Percentiles rank a stretch among this genome's conserved stretches.
These are phyloP conservation scores for Mobula hypostoma DNA, from an alignment of 2,113 vertebrate genomes.

Conservation along the genomic window DNA sequence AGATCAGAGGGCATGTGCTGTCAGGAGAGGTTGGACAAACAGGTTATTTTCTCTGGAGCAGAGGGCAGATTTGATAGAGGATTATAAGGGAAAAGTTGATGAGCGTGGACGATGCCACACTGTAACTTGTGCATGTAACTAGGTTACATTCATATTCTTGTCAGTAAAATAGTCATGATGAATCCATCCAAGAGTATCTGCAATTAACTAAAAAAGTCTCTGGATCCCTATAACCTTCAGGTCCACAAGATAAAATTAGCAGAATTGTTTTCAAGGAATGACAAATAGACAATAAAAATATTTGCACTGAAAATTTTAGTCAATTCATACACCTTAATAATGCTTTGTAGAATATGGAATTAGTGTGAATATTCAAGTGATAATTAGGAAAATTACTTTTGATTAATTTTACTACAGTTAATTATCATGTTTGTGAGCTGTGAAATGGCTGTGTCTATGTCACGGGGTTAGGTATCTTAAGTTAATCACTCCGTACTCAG, in stretches of 20 bases:
- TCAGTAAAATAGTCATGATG: not conserved
- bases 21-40: no score
- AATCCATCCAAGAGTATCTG: not conserved
- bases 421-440: not conserved
- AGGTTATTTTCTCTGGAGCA: no score
- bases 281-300: not conserved
- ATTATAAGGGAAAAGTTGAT: no score
- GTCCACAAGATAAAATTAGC: not conserved
- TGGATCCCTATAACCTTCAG: not conserved
- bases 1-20: no score
- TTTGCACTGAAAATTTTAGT: not conserved
- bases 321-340: not conserved
- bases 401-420: constrained; percentile 32
- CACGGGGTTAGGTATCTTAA: not conserved
- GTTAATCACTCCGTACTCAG: not conserved
- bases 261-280: not conserved
- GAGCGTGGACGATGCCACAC: not conserved
- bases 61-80: no score
- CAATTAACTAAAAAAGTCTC: not conserved
- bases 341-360: not conserved
- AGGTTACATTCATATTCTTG: not conserved
- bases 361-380: not conserved
- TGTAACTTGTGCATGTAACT: not conserved
- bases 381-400: not conserved
- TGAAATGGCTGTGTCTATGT: not conserved